Base-by-base conservation (phyloP, 2,888 invertebrate species). In the Trachelus tabidus region DNA sequence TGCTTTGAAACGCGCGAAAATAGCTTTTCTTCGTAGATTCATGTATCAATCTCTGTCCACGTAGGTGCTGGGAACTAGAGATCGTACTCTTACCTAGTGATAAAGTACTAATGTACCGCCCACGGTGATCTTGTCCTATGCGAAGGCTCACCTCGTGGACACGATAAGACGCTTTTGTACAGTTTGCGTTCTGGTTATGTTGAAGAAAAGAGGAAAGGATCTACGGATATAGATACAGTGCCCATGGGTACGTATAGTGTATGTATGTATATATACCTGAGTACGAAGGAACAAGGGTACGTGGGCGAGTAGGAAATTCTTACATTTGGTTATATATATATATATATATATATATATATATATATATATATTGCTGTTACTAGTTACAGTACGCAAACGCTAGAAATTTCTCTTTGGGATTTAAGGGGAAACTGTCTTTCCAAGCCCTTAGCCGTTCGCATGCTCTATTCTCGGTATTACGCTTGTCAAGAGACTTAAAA, bases 81-180 rank as follows among this genome's bases (percentile, higher is more conserved):
- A 56, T 56, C 23, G 6, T 23, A 56, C 56, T 56, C 9, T 56
- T 23, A 56, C 56, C 56, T 23, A 56, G 76, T 76, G 82, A 82
- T 83, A 56, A 56, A 81, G 80, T 80, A 82, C 82, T 82, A 80
- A 85, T 83, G 83, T 79, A 80, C 80, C 82, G 82, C 85, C 82
- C 77, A 85, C 85, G 82, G 80, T 75, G 34, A 68, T 56, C 79
- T 77, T 82, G 85, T 83, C 81, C 76, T 76, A 79, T 78, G 68
- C 78, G 77, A 81, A 82, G 81, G 80, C 75, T 83, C 68, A 79
- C 78, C 73, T 78, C 77, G 76, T 76, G 75, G 56, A 56, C 77
- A 56, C 77, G 84, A 83, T 81, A 84, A 84, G 79, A 71, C 74
- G 75, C 34, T 68, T 75, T 75, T 68, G 69, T 76, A 23, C 56